Percentiles rank a stretch among this genome's conserved stretches.
Evolutionary conservation across 2,797 vertebrate species (phyloP).

Genomic region (Accipiter badius): DNA sequence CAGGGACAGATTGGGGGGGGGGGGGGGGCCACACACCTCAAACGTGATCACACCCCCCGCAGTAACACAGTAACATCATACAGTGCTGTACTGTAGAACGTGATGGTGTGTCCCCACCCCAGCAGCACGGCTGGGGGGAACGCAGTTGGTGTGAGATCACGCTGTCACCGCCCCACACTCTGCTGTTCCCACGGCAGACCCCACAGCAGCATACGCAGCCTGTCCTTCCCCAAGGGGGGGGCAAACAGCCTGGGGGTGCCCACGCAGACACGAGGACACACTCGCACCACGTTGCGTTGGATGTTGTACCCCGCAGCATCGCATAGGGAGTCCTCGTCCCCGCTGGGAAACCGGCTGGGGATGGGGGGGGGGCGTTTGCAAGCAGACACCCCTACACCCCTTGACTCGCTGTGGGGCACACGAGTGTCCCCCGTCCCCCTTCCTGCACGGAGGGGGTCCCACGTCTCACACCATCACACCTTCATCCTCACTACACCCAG

Average conservation of each 20-base stretch:
- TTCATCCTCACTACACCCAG: background rate
- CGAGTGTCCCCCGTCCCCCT: rapidly evolving
- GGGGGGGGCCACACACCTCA: too few relatives aligned
- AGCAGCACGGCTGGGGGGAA: background rate
- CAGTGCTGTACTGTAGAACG: rapidly evolving
- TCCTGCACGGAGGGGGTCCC: background rate
- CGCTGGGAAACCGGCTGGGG: background rate
- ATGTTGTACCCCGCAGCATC: rapidly evolving
- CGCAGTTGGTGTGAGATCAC: rapidly evolving
- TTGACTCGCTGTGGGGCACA: background rate
- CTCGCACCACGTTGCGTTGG: rapidly evolving
- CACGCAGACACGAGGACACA: background rate
- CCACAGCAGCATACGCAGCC: background rate
- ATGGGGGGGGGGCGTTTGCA: background rate
- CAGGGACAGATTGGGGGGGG: too few relatives aligned
- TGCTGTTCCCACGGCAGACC: background rate
- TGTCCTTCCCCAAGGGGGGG: too few relatives aligned
- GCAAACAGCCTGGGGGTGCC: background rate
- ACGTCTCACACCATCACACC: rapidly evolving
- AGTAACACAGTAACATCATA: rapidly evolving
- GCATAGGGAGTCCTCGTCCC: rapidly evolving
- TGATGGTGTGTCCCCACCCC: background rate
- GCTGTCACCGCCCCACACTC: background rate
- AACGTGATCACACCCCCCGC: too few relatives aligned
- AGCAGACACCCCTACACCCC: background rate